phyloP scores from a whole-genome alignment of 2,113 vertebrate species.

The Alosa alosa region DNA sequence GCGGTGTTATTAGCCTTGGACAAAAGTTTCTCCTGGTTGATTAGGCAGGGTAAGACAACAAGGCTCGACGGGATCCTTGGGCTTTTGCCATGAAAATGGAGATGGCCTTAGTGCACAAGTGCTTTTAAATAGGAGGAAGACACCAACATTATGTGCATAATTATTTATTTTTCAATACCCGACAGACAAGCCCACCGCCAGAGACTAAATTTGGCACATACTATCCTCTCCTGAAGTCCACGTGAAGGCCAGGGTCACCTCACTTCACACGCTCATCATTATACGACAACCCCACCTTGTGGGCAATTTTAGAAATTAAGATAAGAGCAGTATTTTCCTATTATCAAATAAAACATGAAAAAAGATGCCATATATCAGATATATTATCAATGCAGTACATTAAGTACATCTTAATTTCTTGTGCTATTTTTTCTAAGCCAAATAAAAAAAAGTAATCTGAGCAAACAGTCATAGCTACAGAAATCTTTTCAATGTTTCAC shows the following conservation, averaged over 20 bases:
- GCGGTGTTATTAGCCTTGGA: neutral
- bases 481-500: neutral
- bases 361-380: neutral
- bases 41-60: constrained; percentile 5
- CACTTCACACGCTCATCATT: neutral
- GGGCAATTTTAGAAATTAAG: neutral
- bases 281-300: neutral
- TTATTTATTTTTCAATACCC: neutral
- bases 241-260: neutral
- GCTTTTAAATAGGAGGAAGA: neutral
- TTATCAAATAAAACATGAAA: too few species aligned
- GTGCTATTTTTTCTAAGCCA: neutral
- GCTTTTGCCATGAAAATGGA: neutral
- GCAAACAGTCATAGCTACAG: neutral
- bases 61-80: neutral
- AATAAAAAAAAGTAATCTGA: neutral
- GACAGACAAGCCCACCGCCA: neutral
- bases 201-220: neutral
- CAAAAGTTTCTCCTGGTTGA: neutral
- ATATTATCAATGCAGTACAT: neutral
- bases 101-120: neutral
- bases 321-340: too few species aligned
- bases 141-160: too few species aligned
- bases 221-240: neutral
- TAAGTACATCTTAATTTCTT: neutral